These are phyloP conservation scores for Metaphire vulgaris DNA, from an alignment of 1,140 invertebrate genomes.

Conservation along the genomic window DNA sequence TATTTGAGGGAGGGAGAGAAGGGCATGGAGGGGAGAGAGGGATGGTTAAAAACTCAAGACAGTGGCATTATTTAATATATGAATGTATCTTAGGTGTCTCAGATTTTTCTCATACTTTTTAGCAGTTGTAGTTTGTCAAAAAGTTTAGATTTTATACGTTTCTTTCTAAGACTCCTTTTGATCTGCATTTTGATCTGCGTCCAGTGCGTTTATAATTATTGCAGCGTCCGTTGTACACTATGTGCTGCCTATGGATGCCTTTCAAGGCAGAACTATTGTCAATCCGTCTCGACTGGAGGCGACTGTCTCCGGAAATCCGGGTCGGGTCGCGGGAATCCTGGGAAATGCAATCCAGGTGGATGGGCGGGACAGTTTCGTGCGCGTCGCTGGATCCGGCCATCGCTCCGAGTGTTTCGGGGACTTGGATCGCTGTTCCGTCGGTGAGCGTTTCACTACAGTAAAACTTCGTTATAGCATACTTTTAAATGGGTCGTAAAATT, in stretches of 20 bases:
- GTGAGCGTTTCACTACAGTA: too few relatives aligned
- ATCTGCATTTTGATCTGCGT: too few relatives aligned
- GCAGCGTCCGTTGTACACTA: slow-evolving; percentile 35
- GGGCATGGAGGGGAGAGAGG: too few relatives aligned
- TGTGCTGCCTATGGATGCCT: slow-evolving; percentile 43
- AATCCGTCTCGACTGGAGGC: slow-evolving; percentile 48
- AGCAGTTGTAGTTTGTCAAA: neutral
- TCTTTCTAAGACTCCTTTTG: neutral
- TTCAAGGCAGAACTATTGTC: slow-evolving; percentile 31
- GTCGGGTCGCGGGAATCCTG: slow-evolving; percentile 35
- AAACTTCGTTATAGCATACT: too few relatives aligned
- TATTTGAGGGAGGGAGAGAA: too few relatives aligned
- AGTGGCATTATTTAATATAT: neutral
- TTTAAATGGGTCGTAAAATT: too few relatives aligned
- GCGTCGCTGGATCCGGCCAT: slow-evolving; percentile 43
- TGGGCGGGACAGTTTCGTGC: slow-evolving; percentile 35
- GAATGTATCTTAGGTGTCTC: too few relatives aligned
- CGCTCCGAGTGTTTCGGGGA: slow-evolving; percentile 47
- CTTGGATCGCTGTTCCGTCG: slow-evolving; percentile 39
- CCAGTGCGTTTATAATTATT: neutral
- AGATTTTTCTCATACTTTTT: too few relatives aligned
- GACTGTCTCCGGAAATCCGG: slow-evolving; percentile 36
- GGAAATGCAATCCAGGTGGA: slow-evolving; percentile 40
- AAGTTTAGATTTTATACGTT: neutral
- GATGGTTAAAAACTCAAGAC: neutral